A percentile compares a stretch with the other conserved stretches of the same genome.
Conservation (phyloP, 37 sponge, comb jelly and placozoan species). For the Hexactinellida sp. region DNA sequence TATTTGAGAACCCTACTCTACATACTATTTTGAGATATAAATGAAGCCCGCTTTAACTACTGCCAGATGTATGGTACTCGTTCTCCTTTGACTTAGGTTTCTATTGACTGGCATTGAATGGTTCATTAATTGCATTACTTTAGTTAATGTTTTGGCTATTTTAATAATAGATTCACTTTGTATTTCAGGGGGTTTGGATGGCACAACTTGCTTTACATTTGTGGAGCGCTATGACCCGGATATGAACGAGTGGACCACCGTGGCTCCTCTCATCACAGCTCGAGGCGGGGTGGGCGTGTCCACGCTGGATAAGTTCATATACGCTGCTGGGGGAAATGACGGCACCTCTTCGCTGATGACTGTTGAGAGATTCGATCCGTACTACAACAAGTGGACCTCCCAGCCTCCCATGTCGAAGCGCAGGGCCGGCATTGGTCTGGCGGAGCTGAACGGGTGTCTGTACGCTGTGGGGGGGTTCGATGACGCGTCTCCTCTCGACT, state of each 20-base stretch:
- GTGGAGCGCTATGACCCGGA: constrained; percentile 80
- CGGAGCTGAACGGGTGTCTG: constrained; percentile 65
- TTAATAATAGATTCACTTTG: neutral
- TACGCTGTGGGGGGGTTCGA: constrained; percentile 94
- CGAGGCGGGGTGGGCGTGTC: constrained; percentile 81
- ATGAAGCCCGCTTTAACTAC: no score
- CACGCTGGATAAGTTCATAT: constrained; percentile 52
- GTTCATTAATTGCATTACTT: no score
- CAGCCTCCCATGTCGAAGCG: constrained; percentile 58
- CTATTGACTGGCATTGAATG: no score
- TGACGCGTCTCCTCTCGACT: constrained; percentile 70
- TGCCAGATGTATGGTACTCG: no score
- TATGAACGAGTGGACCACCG: constrained; percentile 59
- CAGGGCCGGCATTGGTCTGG: constrained; percentile 74
- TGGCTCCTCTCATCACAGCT: constrained; percentile 49
- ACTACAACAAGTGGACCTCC: constrained; percentile 70
- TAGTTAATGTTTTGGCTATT: no score
- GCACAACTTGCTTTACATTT: constrained; percentile 56
- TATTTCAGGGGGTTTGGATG: constrained; percentile 72
- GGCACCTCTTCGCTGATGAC: constrained; percentile 59
- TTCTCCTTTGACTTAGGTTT: no score
- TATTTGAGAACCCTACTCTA: no score
- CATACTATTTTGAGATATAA: no score
- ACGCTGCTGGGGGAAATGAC: constrained; percentile 79
- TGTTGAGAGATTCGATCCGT: constrained; percentile 77